Evolutionary conservation across 2,888 invertebrate genomes (phyloP).

Genomic region (Parapristionchus giblindavisi): DNA sequence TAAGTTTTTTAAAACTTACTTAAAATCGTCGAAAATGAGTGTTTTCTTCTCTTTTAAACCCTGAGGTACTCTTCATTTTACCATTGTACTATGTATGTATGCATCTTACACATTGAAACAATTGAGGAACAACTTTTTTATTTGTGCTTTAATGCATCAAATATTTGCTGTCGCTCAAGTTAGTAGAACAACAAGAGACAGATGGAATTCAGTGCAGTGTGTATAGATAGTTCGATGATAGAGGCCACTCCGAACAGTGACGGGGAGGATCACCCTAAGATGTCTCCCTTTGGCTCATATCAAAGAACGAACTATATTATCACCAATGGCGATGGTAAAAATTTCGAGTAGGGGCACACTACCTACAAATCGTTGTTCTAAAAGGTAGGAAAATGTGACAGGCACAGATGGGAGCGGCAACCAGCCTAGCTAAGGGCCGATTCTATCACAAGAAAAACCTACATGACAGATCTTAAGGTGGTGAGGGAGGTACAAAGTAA

Average conservation of each 20-base stretch:
- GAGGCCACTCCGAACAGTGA: constrained; percentile 19
- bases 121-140: constrained; percentile 23
- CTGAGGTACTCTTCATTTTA: too few species aligned
- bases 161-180: constrained; percentile 23
- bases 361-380: constrained; percentile 24
- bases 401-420: constrained; percentile 38
- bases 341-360: constrained; percentile 18
- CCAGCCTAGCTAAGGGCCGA: constrained; percentile 35
- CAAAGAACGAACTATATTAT: neutral
- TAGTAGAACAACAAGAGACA: constrained; percentile 13
- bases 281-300: constrained; percentile 34
- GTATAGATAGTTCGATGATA: neutral
- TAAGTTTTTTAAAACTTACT: too few species aligned
- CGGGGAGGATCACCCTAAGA: constrained; percentile 37
- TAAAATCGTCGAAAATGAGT: too few species aligned
- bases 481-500: neutral
- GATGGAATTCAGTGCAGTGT: neutral
- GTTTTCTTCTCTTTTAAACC: neutral
- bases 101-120: neutral
- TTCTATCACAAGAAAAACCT: constrained; percentile 34
- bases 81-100: too few species aligned
- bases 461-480: constrained; percentile 27
- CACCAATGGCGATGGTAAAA: constrained; percentile 31
- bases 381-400: constrained; percentile 29
- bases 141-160: constrained; percentile 16